A percentile compares a stretch with the other conserved stretches of the same genome.
These are phyloP conservation scores for Urocyon cinereoargenteus DNA, from an alignment of 2,797 vertebrate genomes.

Conservation along the genomic window DNA sequence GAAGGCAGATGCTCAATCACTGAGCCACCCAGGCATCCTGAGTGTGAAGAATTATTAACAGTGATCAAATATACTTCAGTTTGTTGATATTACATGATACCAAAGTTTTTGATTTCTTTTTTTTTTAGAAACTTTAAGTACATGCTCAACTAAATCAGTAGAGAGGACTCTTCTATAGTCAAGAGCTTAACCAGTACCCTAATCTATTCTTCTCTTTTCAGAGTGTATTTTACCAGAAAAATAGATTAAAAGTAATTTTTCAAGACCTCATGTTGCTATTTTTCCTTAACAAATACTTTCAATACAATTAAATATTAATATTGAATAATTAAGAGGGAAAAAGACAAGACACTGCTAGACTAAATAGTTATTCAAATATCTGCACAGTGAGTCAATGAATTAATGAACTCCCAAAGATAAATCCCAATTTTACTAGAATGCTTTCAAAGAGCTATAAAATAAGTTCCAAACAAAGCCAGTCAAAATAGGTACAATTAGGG, in stretches of 20 bases:
- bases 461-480: not conserved
- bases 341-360: not conserved
- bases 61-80: not conserved
- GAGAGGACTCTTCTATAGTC: not conserved
- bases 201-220: conserved; percentile 35
- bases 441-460: conserved; percentile 25
- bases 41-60: conserved; percentile 29
- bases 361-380: conserved; percentile 2
- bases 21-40: no score
- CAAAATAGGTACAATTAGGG: not conserved
- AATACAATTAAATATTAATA: conserved; percentile 15
- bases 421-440: not conserved
- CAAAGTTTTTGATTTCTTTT: not conserved
- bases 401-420: not conserved
- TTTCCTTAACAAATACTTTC: conserved; percentile 34
- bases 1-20: no score
- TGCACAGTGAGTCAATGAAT: not conserved
- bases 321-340: not conserved
- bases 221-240: not conserved
- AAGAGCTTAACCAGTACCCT: conserved; percentile 6
- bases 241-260: conserved; percentile 20
- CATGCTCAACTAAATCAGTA: not conserved
- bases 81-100: not conserved
- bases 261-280: not conserved
- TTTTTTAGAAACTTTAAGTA: not conserved